Base-by-base conservation (phyloP, 2,888 invertebrate genomes). In the Caenorhabditis doughertyi region DNA sequence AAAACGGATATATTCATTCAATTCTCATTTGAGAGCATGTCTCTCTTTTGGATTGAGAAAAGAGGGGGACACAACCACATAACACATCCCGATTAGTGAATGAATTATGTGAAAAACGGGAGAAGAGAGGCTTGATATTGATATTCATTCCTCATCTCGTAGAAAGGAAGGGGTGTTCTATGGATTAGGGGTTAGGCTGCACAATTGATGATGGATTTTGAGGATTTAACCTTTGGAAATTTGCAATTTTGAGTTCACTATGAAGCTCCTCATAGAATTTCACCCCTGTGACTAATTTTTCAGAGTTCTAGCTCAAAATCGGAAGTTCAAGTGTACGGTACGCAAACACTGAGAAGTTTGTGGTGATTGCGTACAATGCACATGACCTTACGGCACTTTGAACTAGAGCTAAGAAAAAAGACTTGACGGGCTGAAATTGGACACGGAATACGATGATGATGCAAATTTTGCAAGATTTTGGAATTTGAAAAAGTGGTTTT, bases 81-180 rank as follows among this genome's bases (percentile, higher is more conserved):
- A n/a, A n/a, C n/a, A n/a, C 29, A 25, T 23, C 56, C 56, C 65
- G 68, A 79, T 65, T 58, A 67, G 62, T 56, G 53, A 51, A 71
- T 58, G 68, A 79, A 67, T 64, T 58, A 70, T 44, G 62, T 62
- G 44, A 8, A 23, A 55, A 39, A 21, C 39, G 56, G 25, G 27
- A 32, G n/a, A 39, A 25, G 60, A 18, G 44, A 47, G 44, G 5
- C 42, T 16, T 42, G 42, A 42, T 42, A 42, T 42, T 42, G 42
- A 42, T 42, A 42, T 42, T 35, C 9, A 35, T 35, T 9, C 35
- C 35, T 9, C 9, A 35, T 5, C 9, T 5, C 9, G 35, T 35
- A 9, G 9, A 35, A 9, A 9, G 9, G 35, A 9, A 35, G 9
- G 35, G 35, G 35, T 35, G 35, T 35, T 35, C 35, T 35, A 35